A percentile compares a stretch with the other conserved stretches of the same genome.
Evolutionary conservation across 2,113 vertebrate genomes (phyloP).

Genomic region (Sclerurus mexicanus): DNA sequence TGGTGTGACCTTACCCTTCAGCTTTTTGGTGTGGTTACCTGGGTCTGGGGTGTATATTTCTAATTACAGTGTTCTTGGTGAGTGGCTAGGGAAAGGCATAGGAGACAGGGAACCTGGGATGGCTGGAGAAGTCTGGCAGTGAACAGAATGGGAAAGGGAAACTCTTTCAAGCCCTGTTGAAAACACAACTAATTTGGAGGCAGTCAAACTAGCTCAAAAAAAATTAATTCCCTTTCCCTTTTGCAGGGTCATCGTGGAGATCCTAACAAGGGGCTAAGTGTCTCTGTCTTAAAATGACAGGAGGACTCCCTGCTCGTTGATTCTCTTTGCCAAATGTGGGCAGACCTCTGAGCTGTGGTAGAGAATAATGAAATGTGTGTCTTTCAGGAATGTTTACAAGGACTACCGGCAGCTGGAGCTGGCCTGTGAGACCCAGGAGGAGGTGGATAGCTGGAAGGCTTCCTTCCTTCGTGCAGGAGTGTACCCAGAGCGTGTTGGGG

Average conservation of each 20-base stretch:
- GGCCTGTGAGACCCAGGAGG: conserved; percentile 98
- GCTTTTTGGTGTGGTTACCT: neutral
- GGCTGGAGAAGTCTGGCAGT: neutral
- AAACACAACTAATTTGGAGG: neutral
- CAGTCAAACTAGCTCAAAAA: neutral
- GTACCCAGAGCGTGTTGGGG: conserved; percentile 92
- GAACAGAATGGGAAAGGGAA: neutral
- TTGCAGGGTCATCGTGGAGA: neutral
- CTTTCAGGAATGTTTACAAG: conserved; percentile 94
- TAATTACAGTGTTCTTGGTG: neutral
- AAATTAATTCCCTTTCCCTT: neutral
- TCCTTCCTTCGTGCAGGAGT: conserved; percentile 97
- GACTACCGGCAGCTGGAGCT: conserved; percentile 98
- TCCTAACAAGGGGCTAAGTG: neutral
- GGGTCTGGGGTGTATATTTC: neutral
- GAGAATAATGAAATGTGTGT: neutral
- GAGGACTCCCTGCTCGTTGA: neutral
- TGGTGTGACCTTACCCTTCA: neutral
- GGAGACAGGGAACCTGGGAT: neutral
- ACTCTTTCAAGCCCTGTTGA: neutral
- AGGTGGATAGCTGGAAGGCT: conserved; percentile 97
- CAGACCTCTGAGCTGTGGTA: neutral
- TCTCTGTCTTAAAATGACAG: neutral
- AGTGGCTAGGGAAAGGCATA: neutral
- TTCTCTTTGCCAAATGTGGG: neutral